A percentile compares a stretch with the other conserved stretches of the same genome.
phyloP scores from a whole-genome alignment of 2,797 vertebrate species.

The Macrochelys suwanniensis region DNA sequence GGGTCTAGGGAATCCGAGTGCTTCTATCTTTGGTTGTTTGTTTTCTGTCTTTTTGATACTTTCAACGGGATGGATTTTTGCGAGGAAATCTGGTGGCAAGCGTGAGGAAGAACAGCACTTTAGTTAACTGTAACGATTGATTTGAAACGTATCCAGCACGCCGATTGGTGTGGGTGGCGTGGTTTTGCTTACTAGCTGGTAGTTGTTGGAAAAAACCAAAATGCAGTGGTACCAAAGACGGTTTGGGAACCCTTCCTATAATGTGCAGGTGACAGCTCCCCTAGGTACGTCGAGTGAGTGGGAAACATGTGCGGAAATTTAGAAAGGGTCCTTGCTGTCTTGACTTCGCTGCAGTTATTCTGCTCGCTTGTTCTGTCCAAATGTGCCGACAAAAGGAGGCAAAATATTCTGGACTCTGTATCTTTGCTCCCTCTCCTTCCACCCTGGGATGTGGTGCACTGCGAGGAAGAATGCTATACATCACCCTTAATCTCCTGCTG shows the following conservation, averaged over 20 bases:
- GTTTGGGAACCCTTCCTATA: not conserved
- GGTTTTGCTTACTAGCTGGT: not conserved
- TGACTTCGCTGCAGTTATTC: not conserved
- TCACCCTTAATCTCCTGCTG: constrained; percentile 70
- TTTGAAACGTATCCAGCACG: not conserved
- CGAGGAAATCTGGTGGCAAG: not conserved
- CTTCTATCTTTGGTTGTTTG: not conserved
- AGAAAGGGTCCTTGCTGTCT: rapidly evolving
- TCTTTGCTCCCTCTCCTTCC: constrained; percentile 11
- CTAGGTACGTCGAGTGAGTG: not conserved
- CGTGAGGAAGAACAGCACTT: not conserved
- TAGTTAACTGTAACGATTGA: not conserved
- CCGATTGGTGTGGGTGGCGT: not conserved
- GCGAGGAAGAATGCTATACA: constrained; percentile 71
- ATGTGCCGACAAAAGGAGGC: not conserved
- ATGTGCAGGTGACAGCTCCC: not conserved
- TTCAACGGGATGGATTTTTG: not conserved
- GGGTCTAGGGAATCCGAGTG: not conserved
- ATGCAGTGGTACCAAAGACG: not conserved
- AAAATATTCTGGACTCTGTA: not conserved
- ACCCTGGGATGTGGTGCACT: constrained; percentile 72
- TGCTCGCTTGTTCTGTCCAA: not conserved
- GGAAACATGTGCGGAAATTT: too few relatives aligned
- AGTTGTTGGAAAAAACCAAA: not conserved
- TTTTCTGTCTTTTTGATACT: not conserved